Conservation (phyloP, 2,888 invertebrate genomes). For the Polydesmus complanatus region DNA sequence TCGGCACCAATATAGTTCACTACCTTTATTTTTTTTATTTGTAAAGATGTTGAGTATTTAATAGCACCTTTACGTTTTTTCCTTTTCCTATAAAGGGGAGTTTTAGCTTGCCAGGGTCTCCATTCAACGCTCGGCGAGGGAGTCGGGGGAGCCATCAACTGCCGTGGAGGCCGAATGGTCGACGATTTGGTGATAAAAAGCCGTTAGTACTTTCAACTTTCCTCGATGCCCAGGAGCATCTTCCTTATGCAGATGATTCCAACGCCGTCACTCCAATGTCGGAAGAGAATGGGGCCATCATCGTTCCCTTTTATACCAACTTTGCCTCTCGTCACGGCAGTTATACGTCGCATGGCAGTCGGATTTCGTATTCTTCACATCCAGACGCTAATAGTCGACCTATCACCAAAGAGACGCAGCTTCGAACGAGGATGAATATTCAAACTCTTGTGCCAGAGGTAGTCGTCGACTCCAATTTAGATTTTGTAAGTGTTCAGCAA, state of each 20-base stretch:
- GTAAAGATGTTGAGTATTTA: too few species aligned
- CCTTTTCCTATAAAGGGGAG: constrained; percentile 53
- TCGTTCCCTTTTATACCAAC: constrained; percentile 80
- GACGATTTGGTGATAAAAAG: constrained; percentile 67
- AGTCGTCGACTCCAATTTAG: constrained; percentile 27
- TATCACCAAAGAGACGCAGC: constrained; percentile 73
- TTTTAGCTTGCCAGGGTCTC: constrained; percentile 90
- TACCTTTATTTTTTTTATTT: too few species aligned
- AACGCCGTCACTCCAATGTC: constrained; percentile 96
- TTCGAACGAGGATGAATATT: constrained; percentile 39
- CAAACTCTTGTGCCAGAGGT: constrained; percentile 29
- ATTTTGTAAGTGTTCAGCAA: constrained; percentile 16
- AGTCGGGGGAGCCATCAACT: constrained; percentile 86
- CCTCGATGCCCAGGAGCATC: constrained; percentile 63
- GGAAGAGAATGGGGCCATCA: constrained; percentile 90
- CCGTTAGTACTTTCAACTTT: constrained; percentile 87
- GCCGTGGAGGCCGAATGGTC: constrained; percentile 59
- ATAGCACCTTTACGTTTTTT: neutral
- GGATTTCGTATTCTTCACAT: constrained; percentile 86
- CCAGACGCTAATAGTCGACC: constrained; percentile 61
- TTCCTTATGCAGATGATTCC: constrained; percentile 94
- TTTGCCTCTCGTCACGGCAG: constrained; percentile 80
- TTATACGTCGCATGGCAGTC: constrained; percentile 86
- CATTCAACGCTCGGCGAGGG: constrained; percentile 81
- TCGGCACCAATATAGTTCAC: too few species aligned